Evolutionary conservation across 2,797 vertebrate species (phyloP).

Genomic region (Ceryle rudis): DNA sequence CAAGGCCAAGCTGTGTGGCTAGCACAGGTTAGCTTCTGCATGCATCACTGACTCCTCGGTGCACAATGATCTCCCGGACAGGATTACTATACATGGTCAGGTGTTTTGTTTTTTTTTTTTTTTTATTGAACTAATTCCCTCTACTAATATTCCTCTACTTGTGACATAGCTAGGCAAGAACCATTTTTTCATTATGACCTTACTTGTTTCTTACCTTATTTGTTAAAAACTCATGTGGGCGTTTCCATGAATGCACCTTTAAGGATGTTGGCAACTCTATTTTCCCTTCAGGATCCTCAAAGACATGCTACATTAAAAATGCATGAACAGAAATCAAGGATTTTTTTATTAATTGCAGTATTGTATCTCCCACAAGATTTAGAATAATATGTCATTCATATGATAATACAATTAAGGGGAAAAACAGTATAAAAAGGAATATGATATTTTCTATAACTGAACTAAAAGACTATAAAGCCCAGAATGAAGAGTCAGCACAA

Average conservation of each 20-base stretch:
- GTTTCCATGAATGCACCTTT: slow-evolving; percentile 90
- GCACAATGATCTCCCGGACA: accelerated
- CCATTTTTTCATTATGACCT: not conserved
- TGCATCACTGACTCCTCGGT: accelerated
- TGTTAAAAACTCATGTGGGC: slow-evolving; percentile 85
- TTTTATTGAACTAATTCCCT: not conserved
- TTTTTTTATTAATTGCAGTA: not conserved
- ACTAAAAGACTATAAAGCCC: not conserved
- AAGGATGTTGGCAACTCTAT: slow-evolving; percentile 85
- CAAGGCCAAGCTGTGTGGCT: not conserved
- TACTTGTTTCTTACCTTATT: slow-evolving; percentile 82
- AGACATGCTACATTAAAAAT: slow-evolving; percentile 79
- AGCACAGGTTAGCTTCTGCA: not conserved
- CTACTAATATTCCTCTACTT: not conserved
- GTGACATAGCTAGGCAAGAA: not conserved
- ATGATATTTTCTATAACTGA: not conserved
- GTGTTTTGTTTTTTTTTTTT: not conserved
- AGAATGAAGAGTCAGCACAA: not conserved
- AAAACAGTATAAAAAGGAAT: not conserved
- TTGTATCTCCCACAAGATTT: not conserved
- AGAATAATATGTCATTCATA: not conserved
- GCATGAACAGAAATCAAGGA: not conserved
- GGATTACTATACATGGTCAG: not conserved
- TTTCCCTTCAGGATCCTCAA: slow-evolving; percentile 93
- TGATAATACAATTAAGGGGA: not conserved